phyloP scores from a whole-genome alignment of 2,888 invertebrate species.

The Toxonevra muliebris region DNA sequence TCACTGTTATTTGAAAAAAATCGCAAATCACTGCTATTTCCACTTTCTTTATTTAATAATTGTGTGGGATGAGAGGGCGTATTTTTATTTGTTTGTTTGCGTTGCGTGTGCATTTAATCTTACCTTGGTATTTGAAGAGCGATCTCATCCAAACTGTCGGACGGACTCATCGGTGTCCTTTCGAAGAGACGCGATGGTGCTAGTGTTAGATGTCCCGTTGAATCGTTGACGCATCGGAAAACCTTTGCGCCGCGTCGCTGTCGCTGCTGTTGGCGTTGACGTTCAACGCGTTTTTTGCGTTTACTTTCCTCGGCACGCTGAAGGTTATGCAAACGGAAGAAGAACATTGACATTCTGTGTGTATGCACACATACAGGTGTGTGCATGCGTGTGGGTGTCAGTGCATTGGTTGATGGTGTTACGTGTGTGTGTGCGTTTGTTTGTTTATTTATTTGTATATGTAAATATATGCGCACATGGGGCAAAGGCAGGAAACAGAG shows the following conservation, averaged over 20 bases:
- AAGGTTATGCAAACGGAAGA: constrained; percentile 92
- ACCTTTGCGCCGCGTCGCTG: constrained; percentile 69
- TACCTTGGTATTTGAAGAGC: constrained; percentile 94
- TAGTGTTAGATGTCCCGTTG: constrained; percentile 70
- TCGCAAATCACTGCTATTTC: background rate
- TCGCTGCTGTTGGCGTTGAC: constrained; percentile 65
- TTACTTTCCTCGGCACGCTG: constrained; percentile 84
- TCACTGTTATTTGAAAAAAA: background rate
- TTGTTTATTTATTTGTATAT: constrained; percentile 16
- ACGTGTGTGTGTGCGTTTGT: constrained; percentile 2
- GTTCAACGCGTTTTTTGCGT: constrained; percentile 70
- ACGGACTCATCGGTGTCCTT: constrained; percentile 82
- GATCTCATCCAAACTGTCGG: constrained; percentile 91
- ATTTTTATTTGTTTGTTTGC: background rate
- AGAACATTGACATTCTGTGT: constrained; percentile 90
- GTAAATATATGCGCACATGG: background rate
- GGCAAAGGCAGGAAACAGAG: background rate
- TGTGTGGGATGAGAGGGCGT: too few relatives aligned
- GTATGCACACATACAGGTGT: constrained; percentile 12
- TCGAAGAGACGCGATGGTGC: constrained; percentile 86
- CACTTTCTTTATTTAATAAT: background rate
- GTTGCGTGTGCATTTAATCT: constrained; percentile 38
- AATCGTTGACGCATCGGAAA: constrained; percentile 65
- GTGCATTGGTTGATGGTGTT: background rate
- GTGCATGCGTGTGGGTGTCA: background rate